A percentile compares a stretch with the other conserved stretches of the same genome.
These are phyloP conservation scores for Spodoptera picta DNA, from an alignment of 2,888 invertebrate genomes.

Conservation along the genomic window DNA sequence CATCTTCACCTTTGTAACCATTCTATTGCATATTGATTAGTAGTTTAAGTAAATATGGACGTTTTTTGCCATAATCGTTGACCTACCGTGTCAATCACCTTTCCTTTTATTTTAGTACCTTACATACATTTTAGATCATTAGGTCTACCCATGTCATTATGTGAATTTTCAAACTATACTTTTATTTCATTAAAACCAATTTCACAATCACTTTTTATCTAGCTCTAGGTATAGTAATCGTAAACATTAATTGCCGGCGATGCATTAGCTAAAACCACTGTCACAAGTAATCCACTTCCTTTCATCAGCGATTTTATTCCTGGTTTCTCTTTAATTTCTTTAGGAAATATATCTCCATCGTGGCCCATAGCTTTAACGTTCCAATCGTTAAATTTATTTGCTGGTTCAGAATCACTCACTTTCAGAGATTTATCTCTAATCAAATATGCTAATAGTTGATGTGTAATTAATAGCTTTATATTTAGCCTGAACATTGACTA, in stretches of 20 bases:
- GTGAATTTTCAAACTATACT: too few relatives aligned
- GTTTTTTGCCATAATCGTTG: constrained; percentile 55
- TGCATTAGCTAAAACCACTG: constrained; percentile 1
- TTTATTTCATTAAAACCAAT: too few relatives aligned
- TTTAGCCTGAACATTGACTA: constrained; percentile 58
- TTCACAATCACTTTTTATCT: too few relatives aligned
- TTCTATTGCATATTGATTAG: constrained; percentile 43
- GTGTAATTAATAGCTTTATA: constrained; percentile 56
- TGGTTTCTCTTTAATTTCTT: constrained; percentile 34
- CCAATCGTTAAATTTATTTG: constrained; percentile 51
- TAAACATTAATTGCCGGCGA: background rate
- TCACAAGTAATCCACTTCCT: constrained; percentile 5
- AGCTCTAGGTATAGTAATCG: background rate
- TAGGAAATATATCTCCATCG: constrained; percentile 41
- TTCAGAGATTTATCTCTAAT: constrained; percentile 55
- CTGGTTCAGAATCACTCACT: constrained; percentile 41
- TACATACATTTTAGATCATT: background rate
- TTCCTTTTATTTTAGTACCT: constrained; percentile 51
- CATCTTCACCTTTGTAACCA: constrained; percentile 47
- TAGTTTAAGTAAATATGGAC: constrained; percentile 51
- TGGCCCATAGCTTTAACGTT: constrained; percentile 22
- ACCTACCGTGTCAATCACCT: constrained; percentile 54
- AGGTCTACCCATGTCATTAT: background rate
- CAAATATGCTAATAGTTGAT: constrained; percentile 61
- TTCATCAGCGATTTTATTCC: constrained; percentile 16